A percentile compares a stretch with the other conserved stretches of the same genome.
Evolutionary conservation across 2,113 vertebrate genomes (phyloP).

Genomic region (Pseudorectes ferrugineus): DNA sequence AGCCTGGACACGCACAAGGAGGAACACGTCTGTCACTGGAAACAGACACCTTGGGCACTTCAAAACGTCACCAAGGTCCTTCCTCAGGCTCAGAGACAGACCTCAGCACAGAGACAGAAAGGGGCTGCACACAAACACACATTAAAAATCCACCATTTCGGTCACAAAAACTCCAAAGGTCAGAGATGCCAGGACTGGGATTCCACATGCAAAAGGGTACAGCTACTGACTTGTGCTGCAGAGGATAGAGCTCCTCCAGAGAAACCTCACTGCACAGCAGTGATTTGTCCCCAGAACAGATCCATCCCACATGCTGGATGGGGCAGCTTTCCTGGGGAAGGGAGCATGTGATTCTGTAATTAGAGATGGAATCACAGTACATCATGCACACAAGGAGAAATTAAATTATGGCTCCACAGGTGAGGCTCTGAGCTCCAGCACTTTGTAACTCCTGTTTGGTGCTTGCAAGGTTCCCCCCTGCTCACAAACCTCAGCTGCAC

Average conservation of each 20-base stretch:
- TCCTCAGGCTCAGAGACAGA: neutral
- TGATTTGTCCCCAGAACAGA: neutral
- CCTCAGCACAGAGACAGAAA: neutral
- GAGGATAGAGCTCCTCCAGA: neutral
- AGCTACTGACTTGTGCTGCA: neutral
- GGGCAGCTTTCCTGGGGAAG: neutral
- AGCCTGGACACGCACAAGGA: neutral
- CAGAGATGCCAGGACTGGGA: neutral
- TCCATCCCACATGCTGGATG: neutral
- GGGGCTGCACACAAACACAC: neutral
- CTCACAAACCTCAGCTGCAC: neutral
- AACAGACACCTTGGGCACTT: neutral
- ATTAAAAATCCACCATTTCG: neutral
- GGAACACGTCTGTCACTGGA: neutral
- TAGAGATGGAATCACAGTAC: neutral
- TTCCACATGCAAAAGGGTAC: neutral
- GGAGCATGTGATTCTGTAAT: neutral
- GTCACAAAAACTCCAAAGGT: neutral
- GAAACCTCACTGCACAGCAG: neutral
- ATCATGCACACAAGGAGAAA: neutral
- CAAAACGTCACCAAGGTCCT: neutral
- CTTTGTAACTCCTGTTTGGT: neutral
- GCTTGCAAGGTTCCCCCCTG: fast-evolving
- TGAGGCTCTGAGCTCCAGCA: neutral
- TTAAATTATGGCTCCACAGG: neutral